These are phyloP conservation scores for Ptychochromis oligacanthus DNA, from an alignment of 2,113 vertebrate genomes.

Conservation along the genomic window DNA sequence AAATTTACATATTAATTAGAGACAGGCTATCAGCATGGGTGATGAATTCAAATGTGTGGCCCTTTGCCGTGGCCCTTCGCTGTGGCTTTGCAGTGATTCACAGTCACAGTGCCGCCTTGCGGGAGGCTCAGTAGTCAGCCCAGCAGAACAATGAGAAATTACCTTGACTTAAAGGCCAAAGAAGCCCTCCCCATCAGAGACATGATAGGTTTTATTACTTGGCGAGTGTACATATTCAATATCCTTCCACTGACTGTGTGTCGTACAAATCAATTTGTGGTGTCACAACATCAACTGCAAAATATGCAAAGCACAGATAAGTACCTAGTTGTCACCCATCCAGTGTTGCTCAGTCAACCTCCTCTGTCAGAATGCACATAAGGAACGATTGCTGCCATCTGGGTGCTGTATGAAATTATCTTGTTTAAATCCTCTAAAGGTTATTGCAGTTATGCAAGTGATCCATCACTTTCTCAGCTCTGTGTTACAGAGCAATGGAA, in stretches of 20 bases:
- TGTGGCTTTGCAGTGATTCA: constrained; percentile 4
- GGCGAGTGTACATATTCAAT: constrained; percentile 69
- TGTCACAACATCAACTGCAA: constrained; percentile 64
- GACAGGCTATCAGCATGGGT: constrained; percentile 57
- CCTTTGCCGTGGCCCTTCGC: constrained; percentile 45
- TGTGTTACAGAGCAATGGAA: constrained; percentile 32
- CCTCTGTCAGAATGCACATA: constrained; percentile 58
- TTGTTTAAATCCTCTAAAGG: constrained; percentile 70
- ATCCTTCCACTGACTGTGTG: constrained; percentile 60
- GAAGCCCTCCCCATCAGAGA: constrained; percentile 38
- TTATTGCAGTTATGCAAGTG: constrained; percentile 54
- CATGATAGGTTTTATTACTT: constrained; percentile 61
- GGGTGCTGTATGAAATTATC: constrained; percentile 57
- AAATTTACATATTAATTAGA: constrained; percentile 86
- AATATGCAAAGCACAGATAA: constrained; percentile 75
- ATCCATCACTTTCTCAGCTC: constrained; percentile 48
- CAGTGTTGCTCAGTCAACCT: constrained; percentile 65
- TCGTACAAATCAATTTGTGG: constrained; percentile 73
- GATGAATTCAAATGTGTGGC: constrained; percentile 79
- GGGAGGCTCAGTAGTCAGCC: constrained; percentile 44
- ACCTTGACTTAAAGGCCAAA: constrained; percentile 58
- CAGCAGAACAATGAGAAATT: constrained; percentile 70
- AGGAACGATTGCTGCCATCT: constrained; percentile 58
- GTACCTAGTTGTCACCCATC: constrained; percentile 63
- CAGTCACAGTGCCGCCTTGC: constrained; percentile 74